A percentile compares a stretch with the other conserved stretches of the same genome.
Evolutionary conservation across 2,113 vertebrate genomes (phyloP).

Genomic region (Chaetops frenatus): DNA sequence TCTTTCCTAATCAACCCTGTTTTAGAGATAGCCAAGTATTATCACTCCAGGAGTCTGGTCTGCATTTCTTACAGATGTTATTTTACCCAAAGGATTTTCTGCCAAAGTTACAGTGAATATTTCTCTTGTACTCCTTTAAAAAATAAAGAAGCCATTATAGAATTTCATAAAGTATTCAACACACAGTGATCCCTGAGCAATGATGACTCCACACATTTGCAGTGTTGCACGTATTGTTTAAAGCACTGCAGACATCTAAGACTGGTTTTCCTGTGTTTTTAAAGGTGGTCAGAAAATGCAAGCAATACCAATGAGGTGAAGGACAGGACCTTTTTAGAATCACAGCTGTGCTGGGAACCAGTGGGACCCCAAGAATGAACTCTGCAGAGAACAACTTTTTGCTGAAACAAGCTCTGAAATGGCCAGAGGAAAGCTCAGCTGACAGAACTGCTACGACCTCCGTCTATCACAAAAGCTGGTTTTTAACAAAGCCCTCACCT

Average conservation of each 20-base stretch:
- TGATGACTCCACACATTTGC: background rate
- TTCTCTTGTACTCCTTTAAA: background rate
- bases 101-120: background rate
- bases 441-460: background rate
- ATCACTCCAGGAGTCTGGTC: background rate
- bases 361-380: background rate
- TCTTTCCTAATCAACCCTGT: background rate
- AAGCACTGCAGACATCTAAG: background rate
- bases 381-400: background rate
- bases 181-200: background rate
- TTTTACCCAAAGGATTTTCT: slow-evolving; percentile 12
- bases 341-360: background rate
- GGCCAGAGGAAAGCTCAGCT: background rate
- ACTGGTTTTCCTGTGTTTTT: background rate
- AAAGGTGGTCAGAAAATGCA: background rate
- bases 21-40: background rate
- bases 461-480: background rate
- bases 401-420: background rate
- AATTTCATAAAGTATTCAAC: slow-evolving; percentile 20
- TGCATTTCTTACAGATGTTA: background rate
- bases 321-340: background rate
- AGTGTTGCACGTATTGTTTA: background rate
- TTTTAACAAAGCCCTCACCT: background rate
- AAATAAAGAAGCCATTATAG: background rate
- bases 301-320: slow-evolving; percentile 1